A percentile compares a stretch with the other conserved stretches of the same genome.
Evolutionary conservation across 2,797 vertebrate species (phyloP).

Genomic region (Enteromius argenteus): DNA sequence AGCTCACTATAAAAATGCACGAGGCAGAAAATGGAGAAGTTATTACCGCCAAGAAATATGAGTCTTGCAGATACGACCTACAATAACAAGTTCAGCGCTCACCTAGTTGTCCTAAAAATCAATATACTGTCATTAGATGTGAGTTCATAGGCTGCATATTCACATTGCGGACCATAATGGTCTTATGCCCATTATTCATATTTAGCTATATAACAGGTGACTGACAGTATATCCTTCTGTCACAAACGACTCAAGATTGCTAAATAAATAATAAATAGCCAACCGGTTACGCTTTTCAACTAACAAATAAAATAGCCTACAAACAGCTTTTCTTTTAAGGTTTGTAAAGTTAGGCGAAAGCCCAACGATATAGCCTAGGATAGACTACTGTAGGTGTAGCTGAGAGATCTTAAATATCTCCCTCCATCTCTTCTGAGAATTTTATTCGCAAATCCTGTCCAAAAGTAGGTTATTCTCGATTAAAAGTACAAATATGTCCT

Average conservation of each 20-base stretch:
- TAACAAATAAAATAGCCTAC: background rate
- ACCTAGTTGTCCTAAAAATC: background rate
- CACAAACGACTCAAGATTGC: background rate
- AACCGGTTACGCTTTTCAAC: background rate
- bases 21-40: background rate
- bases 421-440: background rate
- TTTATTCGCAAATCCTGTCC: background rate
- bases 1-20: slow-evolving; percentile 6
- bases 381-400: background rate
- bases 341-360: slow-evolving; percentile 11
- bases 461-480: slow-evolving; percentile 5
- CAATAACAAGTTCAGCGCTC: background rate
- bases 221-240: background rate
- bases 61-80: background rate
- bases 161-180: background rate
- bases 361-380: background rate
- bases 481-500: background rate
- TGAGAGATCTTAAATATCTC: background rate
- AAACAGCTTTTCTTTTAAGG: background rate
- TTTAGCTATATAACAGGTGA: background rate
- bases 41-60: background rate
- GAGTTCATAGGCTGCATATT: background rate
- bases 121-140: background rate
- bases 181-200: background rate
- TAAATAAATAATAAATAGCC: background rate